Percentiles rank a stretch among this genome's conserved stretches.
phyloP scores from a whole-genome alignment of 2,113 vertebrate genomes.

The Semnornis frantzii region DNA sequence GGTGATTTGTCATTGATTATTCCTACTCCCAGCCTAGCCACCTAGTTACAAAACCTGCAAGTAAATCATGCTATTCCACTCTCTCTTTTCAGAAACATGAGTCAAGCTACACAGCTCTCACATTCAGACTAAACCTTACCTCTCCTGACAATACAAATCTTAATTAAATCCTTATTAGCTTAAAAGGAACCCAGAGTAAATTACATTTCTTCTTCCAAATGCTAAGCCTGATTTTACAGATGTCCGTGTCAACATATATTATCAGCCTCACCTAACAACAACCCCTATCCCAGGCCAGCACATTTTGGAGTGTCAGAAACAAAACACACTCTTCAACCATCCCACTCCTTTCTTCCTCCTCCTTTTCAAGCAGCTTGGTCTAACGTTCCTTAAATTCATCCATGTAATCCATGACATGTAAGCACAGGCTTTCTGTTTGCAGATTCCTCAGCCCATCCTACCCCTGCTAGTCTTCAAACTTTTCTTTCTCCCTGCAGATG shows the following conservation, averaged over 20 bases:
- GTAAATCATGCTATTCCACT: background rate
- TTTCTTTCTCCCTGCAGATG: background rate
- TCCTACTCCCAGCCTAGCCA: background rate
- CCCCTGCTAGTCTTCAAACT: background rate
- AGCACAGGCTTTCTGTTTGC: background rate
- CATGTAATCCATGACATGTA: background rate
- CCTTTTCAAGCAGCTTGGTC: background rate
- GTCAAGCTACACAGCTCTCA: background rate
- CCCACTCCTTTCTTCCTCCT: rapidly evolving
- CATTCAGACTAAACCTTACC: background rate
- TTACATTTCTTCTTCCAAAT: background rate
- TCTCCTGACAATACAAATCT: background rate
- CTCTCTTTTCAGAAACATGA: background rate
- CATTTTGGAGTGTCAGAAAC: background rate
- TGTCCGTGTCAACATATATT: background rate
- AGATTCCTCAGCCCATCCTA: background rate
- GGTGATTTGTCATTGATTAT: background rate
- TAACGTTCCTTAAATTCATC: background rate
- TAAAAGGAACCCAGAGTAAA: background rate
- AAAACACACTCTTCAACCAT: background rate
- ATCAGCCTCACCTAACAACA: background rate
- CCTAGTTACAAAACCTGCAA: background rate
- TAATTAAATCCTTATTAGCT: background rate
- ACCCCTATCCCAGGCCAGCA: background rate
- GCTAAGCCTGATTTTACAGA: background rate